Conservation (phyloP, 2,888 invertebrate genomes). For the Gymnocheta viridis region DNA sequence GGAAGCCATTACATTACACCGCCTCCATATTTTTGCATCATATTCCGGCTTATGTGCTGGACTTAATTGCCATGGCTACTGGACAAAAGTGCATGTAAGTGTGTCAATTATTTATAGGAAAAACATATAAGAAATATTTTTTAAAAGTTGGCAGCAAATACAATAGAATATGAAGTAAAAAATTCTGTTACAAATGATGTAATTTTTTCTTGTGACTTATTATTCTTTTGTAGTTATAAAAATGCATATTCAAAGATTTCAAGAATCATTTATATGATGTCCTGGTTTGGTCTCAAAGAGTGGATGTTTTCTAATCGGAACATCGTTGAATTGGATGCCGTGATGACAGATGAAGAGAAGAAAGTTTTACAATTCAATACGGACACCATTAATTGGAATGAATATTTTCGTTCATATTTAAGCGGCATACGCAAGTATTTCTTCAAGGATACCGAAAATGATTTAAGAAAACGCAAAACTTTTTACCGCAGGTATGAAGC, state of each 20-base stretch:
- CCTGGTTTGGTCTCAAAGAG: conserved; percentile 82
- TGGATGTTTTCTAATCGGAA: conserved; percentile 81
- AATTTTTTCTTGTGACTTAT: not conserved
- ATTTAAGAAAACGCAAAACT: conserved; percentile 78
- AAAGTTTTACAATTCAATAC: conserved; percentile 84
- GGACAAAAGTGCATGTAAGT: conserved; percentile 82
- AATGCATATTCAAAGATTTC: conserved; percentile 81
- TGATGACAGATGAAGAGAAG: conserved; percentile 75
- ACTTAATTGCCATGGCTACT: conserved; percentile 81
- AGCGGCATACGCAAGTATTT: conserved; percentile 87
- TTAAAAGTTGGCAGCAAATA: not conserved
- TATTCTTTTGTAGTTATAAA: conserved; percentile 75
- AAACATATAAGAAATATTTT: not conserved
- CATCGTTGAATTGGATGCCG: conserved; percentile 79
- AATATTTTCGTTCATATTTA: conserved; percentile 86
- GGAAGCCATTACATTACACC: conserved; percentile 81
- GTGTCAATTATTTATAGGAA: conserved; percentile 50
- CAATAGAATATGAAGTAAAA: not conserved
- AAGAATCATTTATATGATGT: conserved; percentile 82
- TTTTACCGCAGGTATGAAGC: conserved; percentile 80
- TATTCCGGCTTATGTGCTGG: conserved; percentile 82
- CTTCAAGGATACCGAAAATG: conserved; percentile 84
- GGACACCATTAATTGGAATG: conserved; percentile 86
- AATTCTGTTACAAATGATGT: not conserved
- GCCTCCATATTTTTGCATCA: conserved; percentile 81